Conservation (phyloP, 2,797 vertebrate genomes). For the Catharus ustulatus region DNA sequence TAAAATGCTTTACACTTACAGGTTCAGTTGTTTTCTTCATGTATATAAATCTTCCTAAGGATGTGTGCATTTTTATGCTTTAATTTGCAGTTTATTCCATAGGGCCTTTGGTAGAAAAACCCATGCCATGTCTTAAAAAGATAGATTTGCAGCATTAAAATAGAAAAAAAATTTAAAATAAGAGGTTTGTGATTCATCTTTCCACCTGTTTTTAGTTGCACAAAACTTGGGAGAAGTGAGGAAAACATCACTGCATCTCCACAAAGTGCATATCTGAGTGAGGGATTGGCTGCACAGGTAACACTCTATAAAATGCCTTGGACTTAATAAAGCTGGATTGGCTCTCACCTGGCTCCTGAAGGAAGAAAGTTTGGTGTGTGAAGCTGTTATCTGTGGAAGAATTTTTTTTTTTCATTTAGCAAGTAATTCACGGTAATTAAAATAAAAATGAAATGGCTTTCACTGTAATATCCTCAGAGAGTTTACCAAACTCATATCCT, state of each 20-base stretch:
- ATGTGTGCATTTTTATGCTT: neutral
- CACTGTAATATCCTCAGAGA: slow-evolving; percentile 42
- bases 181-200: neutral
- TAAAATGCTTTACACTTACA: slow-evolving; percentile 11
- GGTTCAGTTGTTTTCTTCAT: neutral
- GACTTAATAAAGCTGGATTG: slow-evolving; percentile 22
- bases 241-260: slow-evolving; percentile 56
- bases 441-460: slow-evolving; percentile 74
- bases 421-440: slow-evolving; percentile 73
- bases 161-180: slow-evolving; percentile 18
- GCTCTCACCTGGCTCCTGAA: slow-evolving; percentile 23
- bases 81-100: slow-evolving; percentile 28
- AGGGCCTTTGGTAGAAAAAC: slow-evolving; percentile 30
- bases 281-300: slow-evolving; percentile 37
- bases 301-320: slow-evolving; percentile 27
- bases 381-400: slow-evolving; percentile 4
- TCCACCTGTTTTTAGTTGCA: slow-evolving; percentile 22
- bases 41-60: slow-evolving; percentile 17
- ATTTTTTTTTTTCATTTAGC: slow-evolving; percentile 49
- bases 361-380: neutral
- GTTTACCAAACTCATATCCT: slow-evolving; percentile 57
- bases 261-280: neutral
- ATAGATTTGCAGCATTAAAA: slow-evolving; percentile 3
- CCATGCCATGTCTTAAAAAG: slow-evolving; percentile 1
- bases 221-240: neutral